These are phyloP conservation scores for Zaprionus davidi DNA, from an alignment of 1,140 invertebrate genomes.

Conservation along the genomic window DNA sequence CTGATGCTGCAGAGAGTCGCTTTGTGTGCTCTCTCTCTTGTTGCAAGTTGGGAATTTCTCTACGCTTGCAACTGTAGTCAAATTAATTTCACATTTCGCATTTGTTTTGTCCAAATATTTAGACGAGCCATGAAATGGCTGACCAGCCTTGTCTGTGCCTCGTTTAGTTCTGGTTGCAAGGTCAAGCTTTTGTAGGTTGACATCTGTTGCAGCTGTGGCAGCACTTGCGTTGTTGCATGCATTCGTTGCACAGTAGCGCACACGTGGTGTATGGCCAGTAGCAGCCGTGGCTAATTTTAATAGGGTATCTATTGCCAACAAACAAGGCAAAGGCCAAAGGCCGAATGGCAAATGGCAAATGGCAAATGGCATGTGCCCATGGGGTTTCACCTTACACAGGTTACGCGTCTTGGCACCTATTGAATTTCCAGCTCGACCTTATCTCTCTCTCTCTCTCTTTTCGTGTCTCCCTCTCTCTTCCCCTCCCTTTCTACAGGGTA, in stretches of 20 bases:
- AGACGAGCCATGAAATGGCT: conserved; percentile 66
- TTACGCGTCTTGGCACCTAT: conserved; percentile 5
- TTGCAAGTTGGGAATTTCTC: conserved; percentile 9
- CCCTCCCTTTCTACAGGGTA: background rate
- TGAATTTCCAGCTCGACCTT: conserved; percentile 7
- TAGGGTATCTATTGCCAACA: conserved; percentile 22
- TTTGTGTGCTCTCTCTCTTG: background rate
- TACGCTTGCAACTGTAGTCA: conserved; percentile 58
- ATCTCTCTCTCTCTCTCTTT: background rate
- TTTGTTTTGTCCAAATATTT: conserved; percentile 68
- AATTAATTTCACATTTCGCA: conserved; percentile 75
- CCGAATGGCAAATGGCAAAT: conserved; percentile 4
- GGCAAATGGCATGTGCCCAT: conserved; percentile 39
- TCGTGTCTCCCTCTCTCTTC: background rate
- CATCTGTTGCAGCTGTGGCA: conserved; percentile 52
- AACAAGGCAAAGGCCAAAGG: conserved; percentile 11
- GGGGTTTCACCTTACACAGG: conserved; percentile 20
- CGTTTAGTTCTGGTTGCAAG: conserved; percentile 76
- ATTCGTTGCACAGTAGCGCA: conserved; percentile 57
- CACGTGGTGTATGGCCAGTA: conserved; percentile 43
- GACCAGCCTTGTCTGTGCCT: background rate
- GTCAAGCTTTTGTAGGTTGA: conserved; percentile 53
- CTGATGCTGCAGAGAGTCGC: conserved; percentile 37
- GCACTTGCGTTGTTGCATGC: conserved; percentile 5
- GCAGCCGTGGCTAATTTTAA: conserved; percentile 60